phyloP scores from a whole-genome alignment of 2,888 invertebrate genomes.

The Microdon myrmicae region DNA sequence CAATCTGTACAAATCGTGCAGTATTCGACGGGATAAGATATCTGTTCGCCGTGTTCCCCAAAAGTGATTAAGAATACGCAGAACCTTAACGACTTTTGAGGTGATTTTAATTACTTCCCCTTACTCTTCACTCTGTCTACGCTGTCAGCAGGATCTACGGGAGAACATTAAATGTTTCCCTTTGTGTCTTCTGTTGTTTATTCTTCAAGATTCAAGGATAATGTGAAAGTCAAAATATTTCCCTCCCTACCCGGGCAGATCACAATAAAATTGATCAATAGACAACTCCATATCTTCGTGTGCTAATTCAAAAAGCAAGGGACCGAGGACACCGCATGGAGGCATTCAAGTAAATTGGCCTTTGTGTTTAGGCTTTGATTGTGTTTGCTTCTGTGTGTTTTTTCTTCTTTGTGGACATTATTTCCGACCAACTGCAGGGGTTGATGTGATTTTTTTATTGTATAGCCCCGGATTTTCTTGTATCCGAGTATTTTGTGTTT shows the following conservation, averaged over 20 bases:
- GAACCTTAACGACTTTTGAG: no score
- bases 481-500: conserved; percentile 19
- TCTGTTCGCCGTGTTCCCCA: conserved; percentile 21
- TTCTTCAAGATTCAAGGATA: conserved; percentile 18
- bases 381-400: conserved; percentile 3
- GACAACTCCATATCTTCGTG: conserved; percentile 19
- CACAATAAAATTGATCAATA: conserved; percentile 38
- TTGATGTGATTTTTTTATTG: conserved; percentile 8
- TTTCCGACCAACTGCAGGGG: no score
- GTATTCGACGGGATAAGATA: conserved; percentile 42
- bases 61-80: conserved; percentile 46
- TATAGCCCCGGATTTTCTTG: no score
- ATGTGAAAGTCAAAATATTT: conserved; percentile 47
- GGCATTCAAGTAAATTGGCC: conserved; percentile 21
- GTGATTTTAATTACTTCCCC: no score
- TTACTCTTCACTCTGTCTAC: no score
- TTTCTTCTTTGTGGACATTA: conserved; percentile 3
- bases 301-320: conserved; percentile 21
- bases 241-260: conserved; percentile 20
- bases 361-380: conserved; percentile 40
- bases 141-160: no score
- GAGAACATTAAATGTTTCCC: no score
- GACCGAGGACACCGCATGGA: conserved; percentile 8
- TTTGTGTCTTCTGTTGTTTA: no score
- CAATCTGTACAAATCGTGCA: conserved; percentile 49